Evolutionary conservation across 1,140 invertebrate species (phyloP).

Genomic region (Lepeophtheirus salmonis): DNA sequence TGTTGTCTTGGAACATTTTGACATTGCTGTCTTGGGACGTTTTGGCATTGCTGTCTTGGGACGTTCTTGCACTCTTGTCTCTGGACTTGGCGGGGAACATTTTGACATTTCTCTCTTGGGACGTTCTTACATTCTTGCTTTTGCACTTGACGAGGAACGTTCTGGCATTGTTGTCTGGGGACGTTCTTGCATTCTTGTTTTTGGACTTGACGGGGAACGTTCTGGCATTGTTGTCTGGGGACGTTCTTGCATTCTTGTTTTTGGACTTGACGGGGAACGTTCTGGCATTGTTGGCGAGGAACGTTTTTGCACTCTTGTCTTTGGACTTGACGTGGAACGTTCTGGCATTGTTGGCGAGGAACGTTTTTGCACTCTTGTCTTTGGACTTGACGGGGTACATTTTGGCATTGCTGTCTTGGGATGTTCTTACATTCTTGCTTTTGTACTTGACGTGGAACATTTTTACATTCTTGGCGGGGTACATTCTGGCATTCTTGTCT

Average conservation of each 20-base stretch:
- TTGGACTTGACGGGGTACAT: conserved; percentile 8
- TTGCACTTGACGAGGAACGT: conserved; percentile 10
- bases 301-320: conserved; percentile 16
- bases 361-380: conserved; percentile 12
- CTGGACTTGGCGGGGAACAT: no score
- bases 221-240: conserved; percentile 13
- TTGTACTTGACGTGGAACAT: conserved; percentile 13
- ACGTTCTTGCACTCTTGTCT: conserved; percentile 10
- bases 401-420: conserved; percentile 5
- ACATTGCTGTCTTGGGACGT: conserved; percentile 14
- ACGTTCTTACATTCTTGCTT: conserved; percentile 11
- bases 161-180: conserved; percentile 14
- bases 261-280: conserved; percentile 14
- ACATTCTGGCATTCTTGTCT: conserved; percentile 15
- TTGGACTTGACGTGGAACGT: conserved; percentile 16
- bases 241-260: conserved; percentile 10
- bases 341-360: conserved; percentile 9
- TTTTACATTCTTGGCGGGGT: conserved; percentile 11
- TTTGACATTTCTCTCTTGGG: conserved; percentile 6
- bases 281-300: conserved; percentile 15
- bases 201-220: conserved; percentile 13
- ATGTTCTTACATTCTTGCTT: conserved; percentile 9
- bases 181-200: conserved; percentile 17
- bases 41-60: conserved; percentile 9
- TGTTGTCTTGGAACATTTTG: conserved; percentile 7